Evolutionary conservation across 2,797 vertebrate genomes (phyloP), one percentile per base, ranked within the genome.

Genomic region (Xyrichtys novacula): DNA sequence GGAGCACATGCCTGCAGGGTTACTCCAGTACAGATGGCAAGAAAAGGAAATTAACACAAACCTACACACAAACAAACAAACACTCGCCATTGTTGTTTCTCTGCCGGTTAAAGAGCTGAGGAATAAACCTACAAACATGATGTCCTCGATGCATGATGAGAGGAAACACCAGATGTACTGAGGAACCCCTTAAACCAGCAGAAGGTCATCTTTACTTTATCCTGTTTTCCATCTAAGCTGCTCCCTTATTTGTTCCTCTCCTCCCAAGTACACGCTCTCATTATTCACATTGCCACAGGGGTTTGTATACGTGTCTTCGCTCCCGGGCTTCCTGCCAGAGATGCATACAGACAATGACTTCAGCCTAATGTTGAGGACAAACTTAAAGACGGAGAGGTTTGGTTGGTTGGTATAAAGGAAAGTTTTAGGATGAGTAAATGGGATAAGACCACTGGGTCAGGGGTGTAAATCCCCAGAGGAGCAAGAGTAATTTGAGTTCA

Each of bases 251-350:
- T 84, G 74, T 83, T 85, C 80, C 72, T 70, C 71, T 74, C 71
- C 70, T 77, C 62, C 74, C 57, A 65, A 78, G 78, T 72, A 75
- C 78, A 81, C 53, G 84, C 75, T 85, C 76, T 84, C 81, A 86
- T 85, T 82, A 87, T 79, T 84, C 77, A 76, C 77, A 77, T 75
- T 71, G 76, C 81, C 81, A 80, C 65, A 31, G 86, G 83, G 71
- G 54, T 42, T 69, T 47, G 65, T 81, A 49, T 64, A 72, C 26
- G 68, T 87, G 79, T 81, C 74, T 69, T 66, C 54, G 69, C 74
- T 39, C 52, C 64, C 2, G 14, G 80, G 85, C 72, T 57, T 65
- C 28, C 20, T 65, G 80, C 84, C 88, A 84, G 78, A 66, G 76
- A 81, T 55, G 65, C 68, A 59, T 38, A 56, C 58, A 86, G 68